Conservation (phyloP, 2,888 invertebrate genomes). For the Drymonia ruficornis region DNA sequence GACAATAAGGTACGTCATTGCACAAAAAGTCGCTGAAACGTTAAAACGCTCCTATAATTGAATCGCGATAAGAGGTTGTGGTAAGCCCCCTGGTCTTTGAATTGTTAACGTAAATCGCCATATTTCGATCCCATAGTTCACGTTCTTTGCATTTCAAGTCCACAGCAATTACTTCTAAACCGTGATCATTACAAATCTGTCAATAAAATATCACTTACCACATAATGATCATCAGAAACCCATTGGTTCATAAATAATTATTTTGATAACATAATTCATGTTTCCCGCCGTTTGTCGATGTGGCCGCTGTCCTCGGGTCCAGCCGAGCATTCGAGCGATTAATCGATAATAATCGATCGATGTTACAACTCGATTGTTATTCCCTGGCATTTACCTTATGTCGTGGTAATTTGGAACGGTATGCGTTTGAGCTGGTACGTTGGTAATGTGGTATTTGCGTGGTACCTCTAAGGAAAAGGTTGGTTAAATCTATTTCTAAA, state of each 20-base stretch:
- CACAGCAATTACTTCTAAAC: constrained; percentile 4
- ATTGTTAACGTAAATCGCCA: no score
- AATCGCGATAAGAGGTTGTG: no score
- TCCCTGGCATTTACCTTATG: constrained; percentile 29
- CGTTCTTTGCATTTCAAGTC: neutral
- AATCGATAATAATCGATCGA: constrained; percentile 56
- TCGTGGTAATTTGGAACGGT: constrained; percentile 23
- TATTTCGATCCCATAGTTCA: no score
- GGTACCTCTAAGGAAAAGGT: neutral
- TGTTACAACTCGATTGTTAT: constrained; percentile 46
- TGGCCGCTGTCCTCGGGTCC: constrained; percentile 39
- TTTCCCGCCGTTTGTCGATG: constrained; percentile 56
- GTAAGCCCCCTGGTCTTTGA: no score
- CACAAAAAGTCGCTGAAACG: no score
- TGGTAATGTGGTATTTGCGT: constrained; percentile 4
- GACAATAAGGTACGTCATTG: no score
- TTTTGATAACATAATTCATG: constrained; percentile 62
- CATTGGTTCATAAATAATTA: constrained; percentile 47
- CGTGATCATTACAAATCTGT: constrained; percentile 14
- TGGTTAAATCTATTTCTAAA: neutral
- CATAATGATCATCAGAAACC: constrained; percentile 40
- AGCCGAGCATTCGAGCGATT: constrained; percentile 50
- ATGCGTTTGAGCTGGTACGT: constrained; percentile 2
- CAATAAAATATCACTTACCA: constrained; percentile 34
- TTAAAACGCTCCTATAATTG: no score